Base-by-base conservation (phyloP, 2,888 invertebrate species). In the Bhutanitis thaidina region DNA sequence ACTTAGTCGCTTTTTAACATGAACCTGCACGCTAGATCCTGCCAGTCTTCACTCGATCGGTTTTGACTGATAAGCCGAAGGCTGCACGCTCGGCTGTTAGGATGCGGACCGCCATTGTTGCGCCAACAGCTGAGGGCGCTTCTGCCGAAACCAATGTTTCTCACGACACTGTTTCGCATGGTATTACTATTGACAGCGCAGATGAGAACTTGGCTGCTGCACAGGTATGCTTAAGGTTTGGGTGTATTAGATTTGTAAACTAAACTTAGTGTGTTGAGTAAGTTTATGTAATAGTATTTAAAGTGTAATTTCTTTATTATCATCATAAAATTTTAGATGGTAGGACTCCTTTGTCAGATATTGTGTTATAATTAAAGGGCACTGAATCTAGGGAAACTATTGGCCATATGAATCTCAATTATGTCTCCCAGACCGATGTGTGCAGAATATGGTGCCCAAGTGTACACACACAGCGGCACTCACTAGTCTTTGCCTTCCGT, bases 11-110 rank as follows among this genome's bases (percentile, higher is more conserved):
- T 34, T 34, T 27, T 43, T 43, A 29, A 41, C 16, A 43, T 67
- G 61, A 36, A 36, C 44, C 45, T 67, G 78, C 81, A 80, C 66
- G 76, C 39, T 83, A 87, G 87, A 77, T 82, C 12, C 80, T 74
- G 39, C 63, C 69, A 32, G 68, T 68, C 57, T 73, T 75, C 69
- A 62, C 67, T 5, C 71, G 64, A 52, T 58, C 73, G 3, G 55
- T 74, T 55, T 38, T 59, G 7, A 58, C 54, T 4, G 67, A 73
- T 1, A 43, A 63, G 13, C 70, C 73, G 5, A 63, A 60, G n/a
- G 51, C 54, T 4, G 50, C 66, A 34, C 67, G 67, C 3, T 61
- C 80, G 2, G 64, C 66, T 0, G 41, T 85, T 16, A 65, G 77
- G 35, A 72, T 77, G 74, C 70, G 50, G 71, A 1, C 49, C 52